Evolutionary conservation across 2,797 vertebrate genomes (phyloP), one percentile per base, ranked within the genome.

Genomic region (Bryconaethiops microstoma): DNA sequence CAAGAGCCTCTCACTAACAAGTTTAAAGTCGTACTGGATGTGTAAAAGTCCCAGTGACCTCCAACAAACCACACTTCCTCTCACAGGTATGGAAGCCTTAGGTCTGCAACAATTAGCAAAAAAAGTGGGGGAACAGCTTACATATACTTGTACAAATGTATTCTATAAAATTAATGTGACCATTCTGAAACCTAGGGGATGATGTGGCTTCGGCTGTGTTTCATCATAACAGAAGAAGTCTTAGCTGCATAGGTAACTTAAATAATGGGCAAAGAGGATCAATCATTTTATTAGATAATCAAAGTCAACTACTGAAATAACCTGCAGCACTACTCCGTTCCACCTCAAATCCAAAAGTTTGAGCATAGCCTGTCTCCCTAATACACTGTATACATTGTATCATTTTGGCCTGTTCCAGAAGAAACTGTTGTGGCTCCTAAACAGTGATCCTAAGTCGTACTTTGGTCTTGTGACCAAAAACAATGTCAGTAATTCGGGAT

Each of bases 311-410:
- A 59, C 8, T 9, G 7, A 59, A n/a, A 59, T 17, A n/a, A 7
- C 6, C 57, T 7, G 57, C n/a, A 10, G 40, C 74, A 89, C 86
- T 87, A 77, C 87, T 78, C 85, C 23, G 77, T 21, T 21, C 4
- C 57, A 9, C 57, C 86, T 89, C 87, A 91, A 93, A 94, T 92
- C 77, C 8, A 84, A 92, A 84, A 87, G 90, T 91, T 35, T n/a
- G 7, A 64, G 16, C 62, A 91, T 91, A 92, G 90, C 92, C 91
- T 91, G 92, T 92, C 92, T 92, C 85, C 82, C 88, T 91, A 91
- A 94, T 35, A 35, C 35, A 2, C 2, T 35, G 35, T 35, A 35
- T 35, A 35, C 4, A 35, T 35, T 35, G 35, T 35, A 4, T 29
- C 29, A 29, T 29, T 29, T 29, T 29, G 29, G 29, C 29, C 29